These are phyloP conservation scores for Leptopilina clavipes DNA, from an alignment of 1,140 invertebrate genomes.

Conservation along the genomic window DNA sequence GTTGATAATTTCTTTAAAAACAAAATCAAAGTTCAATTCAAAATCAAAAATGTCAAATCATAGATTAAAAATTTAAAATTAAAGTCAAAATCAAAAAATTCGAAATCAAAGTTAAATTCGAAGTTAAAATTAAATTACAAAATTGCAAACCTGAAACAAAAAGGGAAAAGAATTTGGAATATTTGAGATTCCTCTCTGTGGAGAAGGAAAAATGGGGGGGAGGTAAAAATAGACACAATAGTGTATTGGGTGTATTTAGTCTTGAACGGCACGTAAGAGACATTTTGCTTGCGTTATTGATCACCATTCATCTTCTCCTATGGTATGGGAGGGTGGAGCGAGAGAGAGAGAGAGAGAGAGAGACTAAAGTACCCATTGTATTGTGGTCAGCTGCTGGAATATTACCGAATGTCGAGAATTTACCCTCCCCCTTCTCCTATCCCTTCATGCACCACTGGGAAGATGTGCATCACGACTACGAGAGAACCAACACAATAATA, in stretches of 20 bases:
- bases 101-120: no score
- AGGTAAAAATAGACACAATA: no score
- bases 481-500: constrained; percentile 48
- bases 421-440: constrained; percentile 25
- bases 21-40: no score
- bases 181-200: no score
- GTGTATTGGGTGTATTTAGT: constrained; percentile 25
- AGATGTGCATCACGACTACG: constrained; percentile 39
- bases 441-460: constrained; percentile 39
- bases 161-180: no score
- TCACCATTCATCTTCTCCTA: constrained; percentile 7
- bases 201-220: no score
- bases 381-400: constrained; percentile 52
- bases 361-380: constrained; percentile 41
- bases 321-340: constrained; percentile 6
- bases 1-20: no score
- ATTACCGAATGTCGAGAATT: constrained; percentile 49
- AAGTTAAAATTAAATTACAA: no score
- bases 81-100: no score
- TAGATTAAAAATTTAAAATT: no score
- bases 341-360: not conserved
- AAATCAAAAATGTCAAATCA: no score
- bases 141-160: no score
- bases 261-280: constrained; percentile 23
- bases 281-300: constrained; percentile 26